A percentile compares a stretch with the other conserved stretches of the same genome.
Evolutionary conservation across 2,888 invertebrate genomes (phyloP).

Genomic region (Rhogogaster chlorosoma): DNA sequence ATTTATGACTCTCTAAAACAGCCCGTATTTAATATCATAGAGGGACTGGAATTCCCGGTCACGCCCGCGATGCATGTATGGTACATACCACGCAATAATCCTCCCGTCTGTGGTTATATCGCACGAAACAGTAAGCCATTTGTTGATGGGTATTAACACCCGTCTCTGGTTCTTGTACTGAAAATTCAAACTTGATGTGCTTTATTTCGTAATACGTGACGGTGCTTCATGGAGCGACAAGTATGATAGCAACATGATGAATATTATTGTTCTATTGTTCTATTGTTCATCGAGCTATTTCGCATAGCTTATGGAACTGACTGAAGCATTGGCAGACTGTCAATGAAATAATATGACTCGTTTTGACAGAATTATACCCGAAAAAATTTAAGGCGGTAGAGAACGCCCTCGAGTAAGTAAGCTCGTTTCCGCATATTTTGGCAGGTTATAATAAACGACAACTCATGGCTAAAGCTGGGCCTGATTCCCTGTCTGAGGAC

Average conservation of each 20-base stretch:
- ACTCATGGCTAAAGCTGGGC: slow-evolving; percentile 16
- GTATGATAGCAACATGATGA: not conserved
- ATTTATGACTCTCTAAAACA: not conserved
- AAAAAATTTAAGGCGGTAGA: not conserved
- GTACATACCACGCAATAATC: not conserved
- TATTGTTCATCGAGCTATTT: not conserved
- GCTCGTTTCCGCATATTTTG: not conserved
- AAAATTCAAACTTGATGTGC: not conserved
- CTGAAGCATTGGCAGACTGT: not conserved
- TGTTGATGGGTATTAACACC: not conserved
- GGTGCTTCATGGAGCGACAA: not conserved
- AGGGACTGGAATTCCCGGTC: not conserved
- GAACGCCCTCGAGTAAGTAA: not conserved
- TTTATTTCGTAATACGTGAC: slow-evolving; percentile 2
- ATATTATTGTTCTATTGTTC: not conserved
- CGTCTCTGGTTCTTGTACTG: not conserved
- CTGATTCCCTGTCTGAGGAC: slow-evolving; percentile 10
- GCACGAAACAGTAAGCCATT: slow-evolving; percentile 14
- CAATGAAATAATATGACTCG: not conserved
- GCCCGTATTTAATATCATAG: not conserved
- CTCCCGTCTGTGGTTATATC: not conserved
- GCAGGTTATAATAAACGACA: not conserved
- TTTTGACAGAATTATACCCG: not conserved
- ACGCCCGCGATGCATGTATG: not conserved
- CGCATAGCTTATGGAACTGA: not conserved